phyloP scores from a whole-genome alignment of 2,797 vertebrate species.

The Gymnoscopelus microlampas region DNA sequence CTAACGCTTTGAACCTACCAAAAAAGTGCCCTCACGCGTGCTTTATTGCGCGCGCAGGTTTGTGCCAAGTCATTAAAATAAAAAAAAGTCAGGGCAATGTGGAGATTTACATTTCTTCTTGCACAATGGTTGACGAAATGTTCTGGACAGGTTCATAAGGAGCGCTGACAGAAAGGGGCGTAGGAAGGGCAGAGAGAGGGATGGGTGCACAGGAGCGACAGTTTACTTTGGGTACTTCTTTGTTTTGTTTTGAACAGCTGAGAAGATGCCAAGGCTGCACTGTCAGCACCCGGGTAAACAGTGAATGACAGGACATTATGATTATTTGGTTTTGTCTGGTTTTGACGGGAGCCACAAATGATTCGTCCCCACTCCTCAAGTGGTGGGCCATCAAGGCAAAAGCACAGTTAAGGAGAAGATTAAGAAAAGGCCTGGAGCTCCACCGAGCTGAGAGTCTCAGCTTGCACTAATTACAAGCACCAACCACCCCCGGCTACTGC shows the following conservation, averaged over 20 bases:
- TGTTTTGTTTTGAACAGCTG: constrained; percentile 36
- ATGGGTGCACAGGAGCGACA: neutral
- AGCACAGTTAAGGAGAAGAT: constrained; percentile 32
- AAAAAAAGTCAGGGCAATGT: constrained; percentile 7
- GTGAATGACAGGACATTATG: constrained; percentile 53
- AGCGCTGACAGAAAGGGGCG: constrained; percentile 29
- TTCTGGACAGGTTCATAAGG: constrained; percentile 39
- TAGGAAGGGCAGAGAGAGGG: neutral
- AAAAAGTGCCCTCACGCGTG: too few species aligned
- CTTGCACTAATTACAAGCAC: constrained; percentile 57
- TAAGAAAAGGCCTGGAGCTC: constrained; percentile 18
- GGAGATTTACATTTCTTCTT: constrained; percentile 46
- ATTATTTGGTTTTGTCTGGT: constrained; percentile 43
- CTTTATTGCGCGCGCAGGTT: too few species aligned
- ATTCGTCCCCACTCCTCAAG: constrained; percentile 33
- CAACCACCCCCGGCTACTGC: constrained; percentile 49
- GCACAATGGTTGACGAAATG: constrained; percentile 18
- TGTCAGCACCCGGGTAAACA: constrained; percentile 44
- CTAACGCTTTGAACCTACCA: neutral
- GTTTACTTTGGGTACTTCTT: constrained; percentile 45
- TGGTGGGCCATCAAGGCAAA: constrained; percentile 24
- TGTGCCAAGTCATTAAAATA: constrained; percentile 32
- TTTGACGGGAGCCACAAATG: constrained; percentile 48
- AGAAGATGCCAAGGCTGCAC: constrained; percentile 22
- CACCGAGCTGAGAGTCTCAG: constrained; percentile 53